Percentiles rank a stretch among this genome's conserved stretches.
phyloP scores from a whole-genome alignment of 2,888 invertebrate genomes.

The Xanthia togata region DNA sequence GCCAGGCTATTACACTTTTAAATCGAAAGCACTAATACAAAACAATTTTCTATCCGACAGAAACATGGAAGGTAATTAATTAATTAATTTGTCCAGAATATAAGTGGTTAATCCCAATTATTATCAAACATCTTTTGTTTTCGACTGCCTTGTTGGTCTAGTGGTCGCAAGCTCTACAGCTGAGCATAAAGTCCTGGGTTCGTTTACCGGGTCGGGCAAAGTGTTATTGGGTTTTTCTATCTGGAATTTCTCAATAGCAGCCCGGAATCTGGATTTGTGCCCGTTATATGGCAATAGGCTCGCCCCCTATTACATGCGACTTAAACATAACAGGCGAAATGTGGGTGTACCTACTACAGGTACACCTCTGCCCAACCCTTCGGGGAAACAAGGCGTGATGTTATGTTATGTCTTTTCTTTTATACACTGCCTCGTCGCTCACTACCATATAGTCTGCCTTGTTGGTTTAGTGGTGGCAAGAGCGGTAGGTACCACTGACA shows the following conservation, averaged over 20 bases:
- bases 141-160: not conserved
- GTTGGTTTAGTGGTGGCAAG: not conserved
- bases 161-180: not conserved
- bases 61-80: constrained; percentile 32
- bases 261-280: too few species aligned
- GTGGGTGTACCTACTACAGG: too few species aligned
- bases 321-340: too few species aligned
- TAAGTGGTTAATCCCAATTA: not conserved
- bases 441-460: not conserved
- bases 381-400: too few species aligned
- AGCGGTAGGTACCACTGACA: not conserved
- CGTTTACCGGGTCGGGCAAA: too few species aligned
- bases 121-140: not conserved
- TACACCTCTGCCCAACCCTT: too few species aligned
- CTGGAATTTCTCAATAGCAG: too few species aligned
- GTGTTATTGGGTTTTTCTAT: too few species aligned
- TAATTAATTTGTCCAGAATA: not conserved
- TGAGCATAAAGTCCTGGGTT: too few species aligned
- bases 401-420: not conserved
- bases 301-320: too few species aligned
- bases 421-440: not conserved
- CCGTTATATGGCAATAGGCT: too few species aligned
- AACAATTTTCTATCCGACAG: constrained; percentile 12
- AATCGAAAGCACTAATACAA: constrained; percentile 60
- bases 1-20: constrained; percentile 69